Evolutionary conservation across 1,140 invertebrate species (phyloP).

Genomic region (Watersipora subatra): DNA sequence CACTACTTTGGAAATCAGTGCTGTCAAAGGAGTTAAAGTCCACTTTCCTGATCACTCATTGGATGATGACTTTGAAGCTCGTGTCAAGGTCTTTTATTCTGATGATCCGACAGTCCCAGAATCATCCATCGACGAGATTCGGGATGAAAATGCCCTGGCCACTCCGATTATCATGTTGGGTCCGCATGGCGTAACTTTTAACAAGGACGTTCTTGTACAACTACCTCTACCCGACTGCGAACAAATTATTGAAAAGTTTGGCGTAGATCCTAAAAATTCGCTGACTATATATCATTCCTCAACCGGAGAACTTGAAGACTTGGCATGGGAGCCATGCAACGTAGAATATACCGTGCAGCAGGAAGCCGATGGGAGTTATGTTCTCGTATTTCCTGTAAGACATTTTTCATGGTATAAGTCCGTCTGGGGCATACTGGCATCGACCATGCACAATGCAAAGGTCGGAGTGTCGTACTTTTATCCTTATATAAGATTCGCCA

Average conservation of each 20-base stretch:
- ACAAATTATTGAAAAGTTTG: slow-evolving; percentile 12
- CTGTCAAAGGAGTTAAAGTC: slow-evolving; percentile 19
- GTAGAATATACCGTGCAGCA: slow-evolving; percentile 1
- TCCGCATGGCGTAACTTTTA: slow-evolving; percentile 23
- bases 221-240: slow-evolving; percentile 20
- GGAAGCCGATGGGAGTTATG: slow-evolving; percentile 6
- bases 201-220: slow-evolving; percentile 12
- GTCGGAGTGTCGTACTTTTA: slow-evolving; percentile 23
- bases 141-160: slow-evolving; percentile 13
- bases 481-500: slow-evolving; percentile 23
- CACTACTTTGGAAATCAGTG: slow-evolving; percentile 15
- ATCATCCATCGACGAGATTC: neutral
- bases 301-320: slow-evolving; percentile 1
- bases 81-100: slow-evolving; percentile 18
- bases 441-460: slow-evolving; percentile 19
- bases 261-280: slow-evolving; percentile 5
- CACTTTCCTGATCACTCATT: slow-evolving; percentile 19
- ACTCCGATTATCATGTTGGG: slow-evolving; percentile 25
- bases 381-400: slow-evolving; percentile 18
- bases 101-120: slow-evolving; percentile 6
- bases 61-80: slow-evolving; percentile 17
- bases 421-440: slow-evolving; percentile 19
- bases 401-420: slow-evolving; percentile 27
- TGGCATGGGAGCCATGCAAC: slow-evolving; percentile 3
- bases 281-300: slow-evolving; percentile 6